phyloP scores from a whole-genome alignment of 2,113 vertebrate genomes.

The Ictalurus punctatus region DNA sequence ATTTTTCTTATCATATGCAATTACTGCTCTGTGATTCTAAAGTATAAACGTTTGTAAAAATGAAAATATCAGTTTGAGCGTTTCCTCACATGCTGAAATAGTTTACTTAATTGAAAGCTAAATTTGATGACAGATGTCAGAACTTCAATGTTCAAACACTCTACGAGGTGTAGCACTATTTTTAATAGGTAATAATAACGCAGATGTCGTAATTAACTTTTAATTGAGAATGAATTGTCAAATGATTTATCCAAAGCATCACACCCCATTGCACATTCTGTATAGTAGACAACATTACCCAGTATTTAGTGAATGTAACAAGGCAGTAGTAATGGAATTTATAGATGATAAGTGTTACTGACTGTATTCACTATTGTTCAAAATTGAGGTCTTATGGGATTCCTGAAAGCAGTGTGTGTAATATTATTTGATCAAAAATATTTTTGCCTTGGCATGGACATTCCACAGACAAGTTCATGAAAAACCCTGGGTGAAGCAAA shows the following conservation, averaged over 20 bases:
- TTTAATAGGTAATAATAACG: background rate
- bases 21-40: background rate
- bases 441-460: conserved; percentile 23
- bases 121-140: conserved; percentile 1
- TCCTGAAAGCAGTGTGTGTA: conserved; percentile 25
- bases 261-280: background rate
- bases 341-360: conserved; percentile 20
- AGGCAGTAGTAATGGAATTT: background rate
- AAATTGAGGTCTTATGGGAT: background rate
- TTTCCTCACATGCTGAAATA: background rate
- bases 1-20: background rate
- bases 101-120: background rate
- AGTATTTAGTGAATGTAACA: conserved; percentile 12
- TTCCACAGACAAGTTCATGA: conserved; percentile 14
- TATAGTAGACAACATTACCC: background rate
- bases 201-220: background rate
- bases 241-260: background rate
- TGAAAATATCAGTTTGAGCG: background rate
- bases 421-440: conserved; percentile 32
- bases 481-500: background rate
- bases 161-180: background rate
- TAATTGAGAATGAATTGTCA: background rate
- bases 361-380: conserved; percentile 4
- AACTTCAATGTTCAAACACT: background rate
- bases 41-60: background rate